A percentile compares a stretch with the other conserved stretches of the same genome.
Evolutionary conservation across 1,140 invertebrate genomes (phyloP).

Genomic region (Cepaea nemoralis): DNA sequence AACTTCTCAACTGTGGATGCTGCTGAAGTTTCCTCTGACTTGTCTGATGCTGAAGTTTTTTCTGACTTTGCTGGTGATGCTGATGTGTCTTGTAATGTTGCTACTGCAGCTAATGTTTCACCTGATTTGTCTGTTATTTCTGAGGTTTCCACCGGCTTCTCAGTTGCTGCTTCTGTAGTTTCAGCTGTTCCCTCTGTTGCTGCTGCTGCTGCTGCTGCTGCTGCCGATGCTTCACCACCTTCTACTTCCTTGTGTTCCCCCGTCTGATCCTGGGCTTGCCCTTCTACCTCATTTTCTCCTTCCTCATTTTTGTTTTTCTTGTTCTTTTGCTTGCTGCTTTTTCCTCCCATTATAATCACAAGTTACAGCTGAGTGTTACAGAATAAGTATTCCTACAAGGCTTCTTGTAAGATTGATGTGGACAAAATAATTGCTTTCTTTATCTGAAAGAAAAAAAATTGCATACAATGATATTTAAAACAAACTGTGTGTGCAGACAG

Average conservation of each 20-base stretch:
- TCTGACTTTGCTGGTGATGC: no score
- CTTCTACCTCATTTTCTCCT: conserved; percentile 29
- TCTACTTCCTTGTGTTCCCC: conserved; percentile 8
- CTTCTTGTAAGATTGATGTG: no score
- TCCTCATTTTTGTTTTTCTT: conserved; percentile 44
- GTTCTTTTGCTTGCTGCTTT: conserved; percentile 49
- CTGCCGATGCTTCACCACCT: background rate
- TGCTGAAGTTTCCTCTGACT: background rate
- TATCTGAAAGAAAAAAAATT: no score
- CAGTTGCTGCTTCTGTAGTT: background rate
- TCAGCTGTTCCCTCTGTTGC: conserved; percentile 20
- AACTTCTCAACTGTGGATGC: background rate
- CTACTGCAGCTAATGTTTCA: background rate
- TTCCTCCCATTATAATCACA: conserved; percentile 41
- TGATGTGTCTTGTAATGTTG: background rate
- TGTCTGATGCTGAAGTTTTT: background rate
- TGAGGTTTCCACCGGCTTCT: background rate
- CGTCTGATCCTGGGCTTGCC: conserved; percentile 12
- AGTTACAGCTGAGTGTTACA: background rate
- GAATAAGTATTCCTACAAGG: no score
- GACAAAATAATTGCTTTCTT: no score
- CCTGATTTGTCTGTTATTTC: no score
- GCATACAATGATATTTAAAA: no score
- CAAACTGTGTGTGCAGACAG: no score
- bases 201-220: background rate